Conservation (phyloP, 2,888 invertebrate genomes). For the Gryllus longicercus region DNA sequence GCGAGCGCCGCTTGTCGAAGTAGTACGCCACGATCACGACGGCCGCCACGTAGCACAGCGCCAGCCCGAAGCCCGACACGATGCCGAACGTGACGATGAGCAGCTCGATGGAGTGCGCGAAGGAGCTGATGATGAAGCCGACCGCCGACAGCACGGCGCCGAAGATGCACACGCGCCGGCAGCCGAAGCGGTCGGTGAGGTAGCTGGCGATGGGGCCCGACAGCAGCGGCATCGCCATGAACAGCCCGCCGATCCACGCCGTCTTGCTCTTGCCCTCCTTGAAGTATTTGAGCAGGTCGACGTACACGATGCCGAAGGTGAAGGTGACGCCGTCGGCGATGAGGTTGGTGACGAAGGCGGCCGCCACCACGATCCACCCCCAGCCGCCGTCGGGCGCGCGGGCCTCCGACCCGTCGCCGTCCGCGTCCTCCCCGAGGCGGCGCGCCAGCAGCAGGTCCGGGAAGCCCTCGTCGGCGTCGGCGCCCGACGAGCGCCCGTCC, state of each 20-base stretch:
- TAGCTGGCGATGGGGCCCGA: slow-evolving; percentile 71
- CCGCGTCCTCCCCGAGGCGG: slow-evolving; percentile 31
- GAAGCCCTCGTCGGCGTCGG: too few relatives aligned
- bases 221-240: slow-evolving; percentile 82
- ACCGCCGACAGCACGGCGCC: slow-evolving; percentile 71
- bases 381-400: slow-evolving; percentile 81
- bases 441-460: too few relatives aligned
- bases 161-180: slow-evolving; percentile 67
- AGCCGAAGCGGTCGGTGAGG: slow-evolving; percentile 73
- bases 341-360: slow-evolving; percentile 83
- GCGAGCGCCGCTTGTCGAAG: slow-evolving; percentile 77
- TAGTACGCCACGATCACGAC: slow-evolving; percentile 88
- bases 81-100: slow-evolving; percentile 80
- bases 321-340: slow-evolving; percentile 91
- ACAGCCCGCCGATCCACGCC: slow-evolving; percentile 85
- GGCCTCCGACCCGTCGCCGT: slow-evolving; percentile 28
- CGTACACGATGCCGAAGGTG: slow-evolving; percentile 86
- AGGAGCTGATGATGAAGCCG: slow-evolving; percentile 75
- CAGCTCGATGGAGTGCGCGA: slow-evolving; percentile 70
- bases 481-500: too few relatives aligned
- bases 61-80: slow-evolving; percentile 78
- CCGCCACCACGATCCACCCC: slow-evolving; percentile 90
- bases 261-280: slow-evolving; percentile 81
- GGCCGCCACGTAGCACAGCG: slow-evolving; percentile 84
- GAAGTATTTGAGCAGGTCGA: slow-evolving; percentile 81